These are phyloP conservation scores for Plebejus melissa DNA, from an alignment of 2,888 invertebrate species.

Conservation along the genomic window DNA sequence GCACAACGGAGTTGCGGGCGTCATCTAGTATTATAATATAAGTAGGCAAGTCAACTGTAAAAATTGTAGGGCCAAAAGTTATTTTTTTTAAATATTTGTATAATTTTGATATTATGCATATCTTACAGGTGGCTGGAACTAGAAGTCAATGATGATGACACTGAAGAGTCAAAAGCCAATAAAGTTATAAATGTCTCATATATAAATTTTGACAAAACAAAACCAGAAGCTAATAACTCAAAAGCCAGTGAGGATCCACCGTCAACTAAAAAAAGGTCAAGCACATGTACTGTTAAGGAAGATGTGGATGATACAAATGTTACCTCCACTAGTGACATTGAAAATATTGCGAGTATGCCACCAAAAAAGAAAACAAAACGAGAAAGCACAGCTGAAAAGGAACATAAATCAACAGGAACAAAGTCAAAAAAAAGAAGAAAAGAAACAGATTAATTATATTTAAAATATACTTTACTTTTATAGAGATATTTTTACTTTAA, in stretches of 20 bases:
- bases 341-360: slow-evolving; percentile 42
- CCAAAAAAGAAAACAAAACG: slow-evolving; percentile 51
- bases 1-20: too few relatives aligned
- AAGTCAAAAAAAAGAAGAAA: slow-evolving; percentile 59
- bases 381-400: slow-evolving; percentile 49
- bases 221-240: slow-evolving; percentile 46
- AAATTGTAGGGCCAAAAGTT: neutral
- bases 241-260: slow-evolving; percentile 50
- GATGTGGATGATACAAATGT: slow-evolving; percentile 38
- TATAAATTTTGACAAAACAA: slow-evolving; percentile 69
- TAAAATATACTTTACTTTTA: slow-evolving; percentile 23
- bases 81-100: too few relatives aligned
- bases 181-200: slow-evolving; percentile 55
- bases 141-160: slow-evolving; percentile 52
- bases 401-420: slow-evolving; percentile 38
- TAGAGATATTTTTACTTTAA: neutral
- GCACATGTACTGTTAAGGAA: slow-evolving; percentile 40
- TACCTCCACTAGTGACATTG: slow-evolving; percentile 39
- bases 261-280: slow-evolving; percentile 41
- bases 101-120: neutral
- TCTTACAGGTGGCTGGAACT: slow-evolving; percentile 50
- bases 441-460: slow-evolving; percentile 39
- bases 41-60: too few relatives aligned
- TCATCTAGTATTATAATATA: too few relatives aligned
- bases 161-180: slow-evolving; percentile 42